phyloP scores from a whole-genome alignment of 2,113 vertebrate genomes.

The Chaetops frenatus region DNA sequence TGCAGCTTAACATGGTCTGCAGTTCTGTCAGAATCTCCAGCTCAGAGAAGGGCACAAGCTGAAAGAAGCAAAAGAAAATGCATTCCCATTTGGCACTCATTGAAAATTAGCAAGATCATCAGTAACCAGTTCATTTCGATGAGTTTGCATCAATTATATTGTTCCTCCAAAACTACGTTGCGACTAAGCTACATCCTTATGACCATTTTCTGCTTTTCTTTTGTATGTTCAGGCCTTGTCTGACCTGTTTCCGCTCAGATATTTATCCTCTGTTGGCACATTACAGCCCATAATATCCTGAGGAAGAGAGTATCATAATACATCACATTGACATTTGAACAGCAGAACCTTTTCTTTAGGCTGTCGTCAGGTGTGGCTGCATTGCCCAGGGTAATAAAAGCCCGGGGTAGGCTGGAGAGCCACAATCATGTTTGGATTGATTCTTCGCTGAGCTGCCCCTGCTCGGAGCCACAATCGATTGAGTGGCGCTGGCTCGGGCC shows the following conservation, averaged over 20 bases:
- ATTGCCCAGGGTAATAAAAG: slow-evolving; percentile 8
- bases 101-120: background rate
- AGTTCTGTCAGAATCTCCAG: background rate
- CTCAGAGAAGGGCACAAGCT: background rate
- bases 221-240: background rate
- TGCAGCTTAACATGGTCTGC: background rate
- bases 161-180: background rate
- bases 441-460: background rate
- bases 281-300: background rate
- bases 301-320: background rate
- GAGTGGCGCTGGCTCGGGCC: background rate
- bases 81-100: background rate
- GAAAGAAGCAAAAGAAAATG: background rate
- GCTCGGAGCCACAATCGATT: background rate
- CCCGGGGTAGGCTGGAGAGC: background rate
- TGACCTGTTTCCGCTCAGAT: background rate
- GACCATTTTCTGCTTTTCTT: background rate
- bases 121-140: background rate
- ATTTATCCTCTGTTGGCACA: background rate
- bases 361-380: background rate
- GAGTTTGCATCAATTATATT: background rate
- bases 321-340: slow-evolving; percentile 1
- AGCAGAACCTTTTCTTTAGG: background rate
- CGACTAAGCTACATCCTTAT: background rate
- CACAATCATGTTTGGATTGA: slow-evolving; percentile 23